Conservation (phyloP, 2,888 invertebrate genomes). For the Cerceris rybyensis region DNA sequence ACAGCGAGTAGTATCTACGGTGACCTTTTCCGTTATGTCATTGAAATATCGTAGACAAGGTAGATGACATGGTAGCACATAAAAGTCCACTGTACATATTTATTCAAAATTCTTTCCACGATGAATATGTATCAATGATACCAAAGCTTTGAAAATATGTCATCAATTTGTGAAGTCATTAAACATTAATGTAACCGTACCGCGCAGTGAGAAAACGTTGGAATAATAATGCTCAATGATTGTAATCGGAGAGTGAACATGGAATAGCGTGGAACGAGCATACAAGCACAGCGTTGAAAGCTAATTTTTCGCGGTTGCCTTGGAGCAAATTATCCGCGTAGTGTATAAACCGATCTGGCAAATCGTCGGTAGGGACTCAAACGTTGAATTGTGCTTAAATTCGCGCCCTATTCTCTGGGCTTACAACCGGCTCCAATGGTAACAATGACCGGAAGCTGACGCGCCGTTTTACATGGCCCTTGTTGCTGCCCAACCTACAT, state of each 20-base stretch:
- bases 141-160: too few species aligned
- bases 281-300: slow-evolving; percentile 10
- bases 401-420: slow-evolving; percentile 39
- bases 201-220: neutral
- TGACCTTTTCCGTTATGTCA: too few species aligned
- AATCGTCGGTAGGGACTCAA: slow-evolving; percentile 32
- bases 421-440: slow-evolving; percentile 31
- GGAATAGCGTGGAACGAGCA: neutral
- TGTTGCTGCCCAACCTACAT: slow-evolving; percentile 22
- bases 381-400: slow-evolving; percentile 56
- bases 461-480: slow-evolving; percentile 37
- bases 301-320: slow-evolving; percentile 16
- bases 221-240: neutral
- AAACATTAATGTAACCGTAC: too few species aligned
- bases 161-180: too few species aligned
- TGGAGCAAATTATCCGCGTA: slow-evolving; percentile 22
- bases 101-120: too few species aligned
- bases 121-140: too few species aligned
- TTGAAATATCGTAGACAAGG: too few species aligned
- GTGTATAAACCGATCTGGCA: slow-evolving; percentile 40
- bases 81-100: too few species aligned
- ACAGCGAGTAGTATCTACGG: too few species aligned
- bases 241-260: neutral
- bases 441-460: slow-evolving; percentile 60
- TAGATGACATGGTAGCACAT: too few species aligned